phyloP scores from a whole-genome alignment of 2,797 vertebrate species.

The Hyperoplus lanceolatus region DNA sequence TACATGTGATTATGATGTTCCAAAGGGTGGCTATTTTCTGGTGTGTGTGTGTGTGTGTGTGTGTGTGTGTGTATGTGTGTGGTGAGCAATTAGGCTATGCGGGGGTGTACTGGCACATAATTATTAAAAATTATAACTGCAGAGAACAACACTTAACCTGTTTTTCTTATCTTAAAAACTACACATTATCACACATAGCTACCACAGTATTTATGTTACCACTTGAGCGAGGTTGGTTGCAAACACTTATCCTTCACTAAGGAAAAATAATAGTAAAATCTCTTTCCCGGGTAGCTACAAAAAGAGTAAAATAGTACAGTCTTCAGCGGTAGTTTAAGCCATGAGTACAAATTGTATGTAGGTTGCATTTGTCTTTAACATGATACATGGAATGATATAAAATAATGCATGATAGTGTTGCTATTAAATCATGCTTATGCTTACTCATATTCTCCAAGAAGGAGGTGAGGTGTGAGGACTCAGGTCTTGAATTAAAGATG shows the following conservation, averaged over 20 bases:
- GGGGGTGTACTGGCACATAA: no score
- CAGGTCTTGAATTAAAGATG: constrained; percentile 21
- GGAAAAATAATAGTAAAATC: no score
- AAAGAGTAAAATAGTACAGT: no score
- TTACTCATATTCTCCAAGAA: neutral
- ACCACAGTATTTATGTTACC: neutral
- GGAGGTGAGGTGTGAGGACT: constrained; percentile 24
- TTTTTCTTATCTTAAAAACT: neutral
- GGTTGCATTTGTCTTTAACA: no score
- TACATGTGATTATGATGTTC: constrained; percentile 47
- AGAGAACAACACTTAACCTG: neutral
- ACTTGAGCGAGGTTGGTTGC: neutral
- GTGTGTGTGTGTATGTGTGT: neutral
- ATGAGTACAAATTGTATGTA: no score
- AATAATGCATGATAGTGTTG: neutral
- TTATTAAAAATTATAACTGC: neutral
- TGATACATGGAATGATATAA: neutral
- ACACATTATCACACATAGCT: neutral
- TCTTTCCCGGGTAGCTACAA: no score
- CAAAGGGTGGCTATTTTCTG: constrained; percentile 2
- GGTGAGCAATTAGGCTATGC: neutral
- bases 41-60: neutral
- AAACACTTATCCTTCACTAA: no score
- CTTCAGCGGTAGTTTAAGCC: no score
- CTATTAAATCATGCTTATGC: neutral